phyloP scores from a whole-genome alignment of 2,113 vertebrate genomes.

The Nyctibius bracteatus region DNA sequence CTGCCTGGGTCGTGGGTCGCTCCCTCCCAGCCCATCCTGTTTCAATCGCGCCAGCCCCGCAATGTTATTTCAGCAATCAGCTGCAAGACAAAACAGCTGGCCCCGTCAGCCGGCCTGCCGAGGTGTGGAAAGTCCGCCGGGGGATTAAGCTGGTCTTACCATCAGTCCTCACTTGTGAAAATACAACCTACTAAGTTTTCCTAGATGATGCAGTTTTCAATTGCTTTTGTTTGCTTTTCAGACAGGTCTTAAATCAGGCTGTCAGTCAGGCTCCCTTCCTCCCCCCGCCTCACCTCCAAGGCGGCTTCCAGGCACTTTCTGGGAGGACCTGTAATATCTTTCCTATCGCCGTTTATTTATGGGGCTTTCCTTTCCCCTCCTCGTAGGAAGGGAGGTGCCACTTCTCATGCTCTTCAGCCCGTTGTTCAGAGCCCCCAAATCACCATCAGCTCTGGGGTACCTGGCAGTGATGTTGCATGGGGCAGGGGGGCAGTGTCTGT shows the following conservation, averaged over 20 bases:
- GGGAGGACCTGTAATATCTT: not conserved
- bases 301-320: conserved; percentile 11
- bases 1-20: not conserved
- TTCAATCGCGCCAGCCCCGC: not conserved
- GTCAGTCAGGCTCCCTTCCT: conserved; percentile 1
- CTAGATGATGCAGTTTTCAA: conserved; percentile 59
- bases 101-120: not conserved
- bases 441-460: rapidly evolving
- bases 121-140: conserved; percentile 52
- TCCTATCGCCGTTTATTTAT: not conserved
- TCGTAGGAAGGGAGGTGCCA: not conserved
- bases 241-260: conserved; percentile 62
- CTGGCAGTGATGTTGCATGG: rapidly evolving
- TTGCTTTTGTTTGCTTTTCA: conserved; percentile 63
- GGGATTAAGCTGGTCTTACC: conserved; percentile 59
- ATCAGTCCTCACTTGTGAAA: conserved; percentile 66
- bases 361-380: not conserved
- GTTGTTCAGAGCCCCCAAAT: rapidly evolving
- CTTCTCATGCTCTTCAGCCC: not conserved
- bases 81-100: conserved; percentile 64
- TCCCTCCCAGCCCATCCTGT: not conserved
- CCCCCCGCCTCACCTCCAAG: not conserved
- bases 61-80: conserved; percentile 25
- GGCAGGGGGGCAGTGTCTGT: rapidly evolving
- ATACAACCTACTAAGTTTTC: conserved; percentile 63